Evolutionary conservation across 2,888 invertebrate species (phyloP), one percentile per base, ranked within the genome.

Genomic region (Neoscelio sp.): DNA sequence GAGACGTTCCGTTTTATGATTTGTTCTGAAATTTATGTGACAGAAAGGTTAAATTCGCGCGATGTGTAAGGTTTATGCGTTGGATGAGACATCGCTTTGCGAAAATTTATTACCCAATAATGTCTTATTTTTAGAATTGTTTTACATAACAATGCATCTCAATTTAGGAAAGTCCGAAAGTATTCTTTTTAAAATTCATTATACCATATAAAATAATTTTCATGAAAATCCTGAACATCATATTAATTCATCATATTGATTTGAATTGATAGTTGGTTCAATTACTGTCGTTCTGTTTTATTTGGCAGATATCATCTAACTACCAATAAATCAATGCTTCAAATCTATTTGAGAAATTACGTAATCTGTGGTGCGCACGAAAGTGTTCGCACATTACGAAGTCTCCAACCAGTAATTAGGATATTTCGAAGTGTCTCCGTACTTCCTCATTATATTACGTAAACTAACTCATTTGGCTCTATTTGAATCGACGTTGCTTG

Each of bases 341-440:
- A 8, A 13, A 64, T 33, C 67, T 67, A 54, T 44, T 54, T 44
- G 20, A 46, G 48, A 58, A 46, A 35, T 54, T 54, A 54, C 35
- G 44, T 33, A 44, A 23, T 44, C 40, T 40, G 18, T 50, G 20
- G 33, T n/a, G 18, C 50, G 13, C 46, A 33, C 67, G 52, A 10
- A 13, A 68, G 50, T 15, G 44, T 60, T 54, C 28, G 33, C 35
- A 33, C 58, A 35, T 67, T 65, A 74, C 28, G 30, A 60, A 75
- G 54, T 68, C 68, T 35, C 40, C 23, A 23, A 46, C 44, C 64
- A 58, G 56, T 75, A 75, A 71, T 62, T 71, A 52, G 60, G 50
- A 58, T 67, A 75, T 67, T 67, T 60, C 67, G 60, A 67, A 62
- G 60, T 60, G 62, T 54, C 44, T 54, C 23, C 33, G 54, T 38